Evolutionary conservation across 37 sponge, comb jelly and placozoan species (phyloP), one percentile per base, ranked within the genome.

Genomic region (Chondrilla cf. caribensis): DNA sequence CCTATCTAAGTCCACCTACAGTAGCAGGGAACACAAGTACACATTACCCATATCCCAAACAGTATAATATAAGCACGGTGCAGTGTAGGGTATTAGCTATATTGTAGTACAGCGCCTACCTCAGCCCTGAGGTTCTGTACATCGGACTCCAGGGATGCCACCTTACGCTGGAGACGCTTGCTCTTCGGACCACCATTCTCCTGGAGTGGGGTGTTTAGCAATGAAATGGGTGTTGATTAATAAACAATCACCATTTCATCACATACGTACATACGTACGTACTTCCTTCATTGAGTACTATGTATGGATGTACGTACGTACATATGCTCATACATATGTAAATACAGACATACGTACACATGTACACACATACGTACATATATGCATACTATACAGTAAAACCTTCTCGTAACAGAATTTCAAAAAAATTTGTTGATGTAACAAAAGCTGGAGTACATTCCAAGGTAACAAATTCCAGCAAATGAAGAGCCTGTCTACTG

Each of bases 1-100:
- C 32, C 62, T 58, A 58, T 88, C 58, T 22, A 88, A 25, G 36
- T 80, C 81, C 54, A 81, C 84, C 89, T 88, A 57, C 47, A 70
- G 7, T n/a, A n/a, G n/a, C n/a, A n/a, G n/a, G n/a, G n/a, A n/a
- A n/a, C n/a, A n/a, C n/a, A n/a, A n/a, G n/a, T n/a, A n/a, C n/a
- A n/a, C n/a, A n/a, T n/a, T n/a, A n/a, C n/a, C n/a, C n/a, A n/a
- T n/a, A n/a, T n/a, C n/a, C n/a, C n/a, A n/a, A n/a, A n/a, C n/a
- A n/a, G n/a, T 47, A 47, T 47, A 47, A 47, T 6, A 47, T 14
- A 14, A 14, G 32, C 68, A 67, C 4, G 4, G 31, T 29, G 35
- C 68, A 67, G 68, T 33, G 15, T 33, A 19, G 6, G 51, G 51
- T n/a, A n/a, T n/a, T n/a, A n/a, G n/a, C n/a, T n/a, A n/a, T n/a